Evolutionary conservation across 2,888 invertebrate species (phyloP).

Genomic region (Drosophila atripex): DNA sequence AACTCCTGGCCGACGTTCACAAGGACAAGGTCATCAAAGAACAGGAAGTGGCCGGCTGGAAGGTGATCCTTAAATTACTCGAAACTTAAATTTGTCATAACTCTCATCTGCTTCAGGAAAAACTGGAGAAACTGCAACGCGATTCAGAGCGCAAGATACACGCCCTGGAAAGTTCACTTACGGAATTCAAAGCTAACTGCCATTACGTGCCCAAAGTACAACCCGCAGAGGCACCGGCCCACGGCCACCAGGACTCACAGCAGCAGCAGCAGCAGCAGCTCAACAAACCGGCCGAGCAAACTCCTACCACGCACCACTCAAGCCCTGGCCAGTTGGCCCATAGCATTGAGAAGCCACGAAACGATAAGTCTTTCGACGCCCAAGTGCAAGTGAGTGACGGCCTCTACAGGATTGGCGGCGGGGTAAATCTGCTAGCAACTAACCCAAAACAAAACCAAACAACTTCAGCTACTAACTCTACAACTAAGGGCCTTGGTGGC

Average conservation of each 20-base stretch:
- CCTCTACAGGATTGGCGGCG: constrained; percentile 82
- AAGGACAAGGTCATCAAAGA: constrained; percentile 81
- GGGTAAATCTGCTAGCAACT: constrained; percentile 76
- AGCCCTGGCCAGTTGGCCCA: constrained; percentile 55
- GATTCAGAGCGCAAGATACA: constrained; percentile 67
- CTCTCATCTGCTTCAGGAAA: constrained; percentile 61
- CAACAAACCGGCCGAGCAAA: constrained; percentile 55
- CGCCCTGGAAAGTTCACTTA: constrained; percentile 58
- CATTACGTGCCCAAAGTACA: constrained; percentile 55
- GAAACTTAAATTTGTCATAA: background rate
- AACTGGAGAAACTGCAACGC: constrained; percentile 71
- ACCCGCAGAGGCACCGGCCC: constrained; percentile 30
- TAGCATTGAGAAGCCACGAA: constrained; percentile 72
- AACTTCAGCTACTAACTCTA: constrained; percentile 28
- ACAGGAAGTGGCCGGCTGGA: constrained; percentile 83
- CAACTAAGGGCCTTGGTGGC: constrained; percentile 49
- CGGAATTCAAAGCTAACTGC: constrained; percentile 63
- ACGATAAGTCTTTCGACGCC: constrained; percentile 81
- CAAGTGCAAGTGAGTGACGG: constrained; percentile 84
- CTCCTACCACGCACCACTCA: constrained; percentile 57
- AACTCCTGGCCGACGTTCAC: constrained; percentile 84
- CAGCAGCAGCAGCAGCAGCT: constrained; percentile 53
- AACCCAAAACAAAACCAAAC: constrained; percentile 62
- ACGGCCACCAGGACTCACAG: constrained; percentile 38
- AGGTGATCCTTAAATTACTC: constrained; percentile 73